Evolutionary conservation across 2,113 vertebrate species (phyloP).

Genomic region (Lates calcarifer): DNA sequence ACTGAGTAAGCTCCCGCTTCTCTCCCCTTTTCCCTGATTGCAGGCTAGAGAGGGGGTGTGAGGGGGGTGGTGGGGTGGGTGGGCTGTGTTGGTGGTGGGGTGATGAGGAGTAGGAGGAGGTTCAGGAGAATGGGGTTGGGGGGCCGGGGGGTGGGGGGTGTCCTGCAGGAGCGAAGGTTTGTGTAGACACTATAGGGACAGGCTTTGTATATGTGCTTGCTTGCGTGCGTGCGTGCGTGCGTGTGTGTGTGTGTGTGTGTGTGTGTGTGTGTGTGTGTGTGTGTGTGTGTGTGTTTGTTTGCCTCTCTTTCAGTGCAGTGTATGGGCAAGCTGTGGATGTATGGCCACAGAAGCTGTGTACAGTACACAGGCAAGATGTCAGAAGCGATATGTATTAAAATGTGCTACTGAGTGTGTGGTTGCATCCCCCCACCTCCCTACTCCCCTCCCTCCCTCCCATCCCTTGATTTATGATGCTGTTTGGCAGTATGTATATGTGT

Average conservation of each 20-base stretch:
- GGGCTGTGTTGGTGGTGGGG: slow-evolving; percentile 5
- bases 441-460: slow-evolving; percentile 53
- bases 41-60: slow-evolving; percentile 46
- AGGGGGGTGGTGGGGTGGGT: background rate
- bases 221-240: no score
- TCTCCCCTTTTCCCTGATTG: slow-evolving; percentile 63
- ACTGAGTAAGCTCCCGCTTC: slow-evolving; percentile 84
- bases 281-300: slow-evolving; percentile 32
- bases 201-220: slow-evolving; percentile 33
- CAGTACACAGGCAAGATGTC: slow-evolving; percentile 62
- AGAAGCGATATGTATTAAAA: slow-evolving; percentile 73
- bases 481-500: slow-evolving; percentile 81
- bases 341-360: slow-evolving; percentile 39
- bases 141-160: slow-evolving; percentile 41
- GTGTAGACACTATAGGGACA: slow-evolving; percentile 34
- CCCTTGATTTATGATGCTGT: slow-evolving; percentile 86
- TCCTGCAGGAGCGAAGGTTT: slow-evolving; percentile 63
- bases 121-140: no score
- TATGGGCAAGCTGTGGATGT: slow-evolving; percentile 45
- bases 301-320: slow-evolving; percentile 26
- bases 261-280: slow-evolving; percentile 12
- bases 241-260: slow-evolving; percentile 11
- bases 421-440: slow-evolving; percentile 59
- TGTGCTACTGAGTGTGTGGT: slow-evolving; percentile 67
- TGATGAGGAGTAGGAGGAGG: slow-evolving; percentile 19